Evolutionary conservation across 2,113 vertebrate species (phyloP), one percentile per base, ranked within the genome.

Genomic region (Lasiurus cinereus): DNA sequence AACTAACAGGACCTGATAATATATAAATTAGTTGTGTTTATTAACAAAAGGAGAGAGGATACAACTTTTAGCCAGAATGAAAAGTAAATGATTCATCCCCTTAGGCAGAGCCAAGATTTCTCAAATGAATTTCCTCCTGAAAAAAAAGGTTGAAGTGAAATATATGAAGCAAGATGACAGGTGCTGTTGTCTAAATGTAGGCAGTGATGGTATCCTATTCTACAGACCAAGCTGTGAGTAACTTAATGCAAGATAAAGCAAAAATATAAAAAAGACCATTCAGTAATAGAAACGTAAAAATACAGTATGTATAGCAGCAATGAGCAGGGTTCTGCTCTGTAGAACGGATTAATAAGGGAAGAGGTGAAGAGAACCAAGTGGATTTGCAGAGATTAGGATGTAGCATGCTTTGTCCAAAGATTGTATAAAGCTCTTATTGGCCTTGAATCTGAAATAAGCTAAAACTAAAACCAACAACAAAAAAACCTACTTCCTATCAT

Each of bases 371-470:
- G 97, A 96, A 96, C 90, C 91, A 96, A 98, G 97, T 98, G 98
- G 97, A 98, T 98, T 98, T 98, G 93, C 96, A 97, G 97, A 98
- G 98, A 98, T 98, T 97, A 98, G 97, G 98, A 97, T 16, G 8
- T 96, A 95, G 96, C 96, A 94, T 96, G 96, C 97, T 98, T 98
- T 98, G 95, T 98, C 97, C 97, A 97, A 98, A 98, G 96, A 97
- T 21, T 97, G 94, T 86, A 96, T 93, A 74, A 97, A 98, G 96
- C 98, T 98, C 93, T 96, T 95, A 98, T 95, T 98, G 93, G 92
- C 89, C 95, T 97, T 97, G 98, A 98, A 98, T 98, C 97, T 97
- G 46, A 98, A 98, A 97, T 94, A 97, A 96, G 73, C 79, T 96
- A 93, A 77, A 92, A 97, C 22, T 27, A 59, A 59, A 59, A 59